A percentile compares a stretch with the other conserved stretches of the same genome.
phyloP scores from a whole-genome alignment of 2,888 invertebrate species.

The Chalcis sispes region DNA sequence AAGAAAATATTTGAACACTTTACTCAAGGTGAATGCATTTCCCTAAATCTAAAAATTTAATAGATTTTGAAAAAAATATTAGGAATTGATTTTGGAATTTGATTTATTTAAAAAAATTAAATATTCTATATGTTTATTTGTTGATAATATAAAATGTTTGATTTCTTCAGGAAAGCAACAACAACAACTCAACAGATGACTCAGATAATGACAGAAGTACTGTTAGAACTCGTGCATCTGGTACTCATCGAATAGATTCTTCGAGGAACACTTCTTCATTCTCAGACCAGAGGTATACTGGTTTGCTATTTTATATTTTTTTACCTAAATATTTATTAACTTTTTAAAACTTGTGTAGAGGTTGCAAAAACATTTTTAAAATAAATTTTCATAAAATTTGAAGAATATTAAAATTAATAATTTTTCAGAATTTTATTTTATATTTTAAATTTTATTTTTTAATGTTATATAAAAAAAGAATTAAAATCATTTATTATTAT shows the following conservation, averaged over 20 bases:
- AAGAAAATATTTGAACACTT: slow-evolving; percentile 34
- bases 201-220: slow-evolving; percentile 71
- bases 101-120: slow-evolving; percentile 41
- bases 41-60: slow-evolving; percentile 30
- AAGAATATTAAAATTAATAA: no score
- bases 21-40: slow-evolving; percentile 27
- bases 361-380: no score
- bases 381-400: neutral
- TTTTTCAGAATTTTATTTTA: neutral
- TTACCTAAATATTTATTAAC: neutral
- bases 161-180: slow-evolving; percentile 74
- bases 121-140: neutral
- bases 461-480: neutral
- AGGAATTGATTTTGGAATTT: slow-evolving; percentile 53
- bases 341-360: no score
- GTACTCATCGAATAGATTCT: slow-evolving; percentile 62
- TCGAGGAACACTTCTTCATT: slow-evolving; percentile 65
- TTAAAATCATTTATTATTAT: neutral
- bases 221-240: slow-evolving; percentile 53
- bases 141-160: slow-evolving; percentile 22
- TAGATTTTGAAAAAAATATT: slow-evolving; percentile 23
- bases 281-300: slow-evolving; percentile 74
- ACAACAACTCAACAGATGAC: slow-evolving; percentile 72
- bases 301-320: slow-evolving; percentile 64
- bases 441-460: neutral